Evolutionary conservation across 2,113 vertebrate species (phyloP), one percentile per base, ranked within the genome.

Genomic region (Chaenocephalus aceratus): DNA sequence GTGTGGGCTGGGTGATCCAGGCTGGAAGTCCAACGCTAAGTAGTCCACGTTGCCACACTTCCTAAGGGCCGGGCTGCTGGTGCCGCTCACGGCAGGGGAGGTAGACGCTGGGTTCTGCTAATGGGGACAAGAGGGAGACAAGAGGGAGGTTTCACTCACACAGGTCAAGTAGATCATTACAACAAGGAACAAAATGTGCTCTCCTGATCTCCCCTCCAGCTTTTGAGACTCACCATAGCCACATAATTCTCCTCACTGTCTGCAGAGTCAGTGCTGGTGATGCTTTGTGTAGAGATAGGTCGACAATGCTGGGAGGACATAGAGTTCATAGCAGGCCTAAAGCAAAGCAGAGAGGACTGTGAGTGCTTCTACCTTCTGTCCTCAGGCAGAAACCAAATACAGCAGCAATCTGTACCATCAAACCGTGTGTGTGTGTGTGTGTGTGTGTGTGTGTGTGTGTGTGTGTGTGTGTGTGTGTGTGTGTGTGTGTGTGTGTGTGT

Each of bases 231-330:
- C 91, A 99, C 98, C 98, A 99, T 99, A 0, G 98, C 95, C 91
- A 99, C 98, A 2, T 99, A 99, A 90, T 99, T 98, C 91, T 99
- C 98, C 82, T 99, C 98, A 0, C 98, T 99, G 95, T 99, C 98
- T 85, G 96, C 97, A 0, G 98, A 99, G 94, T 99, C 98, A 1
- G 98, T 99, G 96, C 98, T 99, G 96, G 98, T 99, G 95, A 99
- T 97, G 94, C 98, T 99, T 91, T 99, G 98, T n/a, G 97, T 98
- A 83, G 98, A 99, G 92, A 97, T 96, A 56, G 98, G 98, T 64
- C 98, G 97, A 86, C 97, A 98, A 86, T 96, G 97, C 75, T 97
- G 97, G 44, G 97, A 95, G 15, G 97, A 96, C 87, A 96, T 93
- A 7, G 96, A 93, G 56, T 95, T 97, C 94, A 97, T 94, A 45